A percentile compares a stretch with the other conserved stretches of the same genome.
Evolutionary conservation across 2,888 invertebrate genomes (phyloP).

Genomic region (Thymelicus acteon): DNA sequence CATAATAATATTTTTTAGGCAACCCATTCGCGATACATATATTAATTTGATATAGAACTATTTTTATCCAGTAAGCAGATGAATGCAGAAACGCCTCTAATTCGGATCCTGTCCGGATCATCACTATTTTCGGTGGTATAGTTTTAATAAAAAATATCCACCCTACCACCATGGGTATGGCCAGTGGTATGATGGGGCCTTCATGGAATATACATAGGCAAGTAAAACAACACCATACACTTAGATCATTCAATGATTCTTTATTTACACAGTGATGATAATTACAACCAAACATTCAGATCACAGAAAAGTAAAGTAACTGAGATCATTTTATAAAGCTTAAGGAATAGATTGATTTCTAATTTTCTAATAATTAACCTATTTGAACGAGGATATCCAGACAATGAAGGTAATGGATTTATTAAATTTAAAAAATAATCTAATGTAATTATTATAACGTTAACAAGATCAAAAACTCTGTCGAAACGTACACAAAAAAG

Average conservation of each 20-base stretch:
- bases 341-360: conserved; percentile 53
- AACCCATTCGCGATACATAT: too few relatives aligned
- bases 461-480: conserved; percentile 26
- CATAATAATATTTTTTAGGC: too few relatives aligned
- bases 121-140: too few relatives aligned
- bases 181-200: too few relatives aligned
- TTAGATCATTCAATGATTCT: conserved; percentile 82
- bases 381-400: conserved; percentile 45
- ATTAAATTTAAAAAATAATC: conserved; percentile 5
- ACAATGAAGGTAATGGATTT: conserved; percentile 42
- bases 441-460: conserved; percentile 25
- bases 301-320: conserved; percentile 70
- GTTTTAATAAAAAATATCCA: too few relatives aligned
- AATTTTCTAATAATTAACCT: conserved; percentile 37
- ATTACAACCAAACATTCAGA: conserved; percentile 71
- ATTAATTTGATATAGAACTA: too few relatives aligned
- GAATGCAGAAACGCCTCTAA: too few relatives aligned
- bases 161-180: too few relatives aligned
- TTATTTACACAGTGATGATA: conserved; percentile 81
- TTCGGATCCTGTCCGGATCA: too few relatives aligned
- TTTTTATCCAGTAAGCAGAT: too few relatives aligned
- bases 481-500: neutral
- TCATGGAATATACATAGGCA: neutral
- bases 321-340: conserved; percentile 48
- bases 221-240: conserved; percentile 75